These are phyloP conservation scores for Diploscapter pachys DNA, from an alignment of 1,140 invertebrate genomes.

Conservation along the genomic window DNA sequence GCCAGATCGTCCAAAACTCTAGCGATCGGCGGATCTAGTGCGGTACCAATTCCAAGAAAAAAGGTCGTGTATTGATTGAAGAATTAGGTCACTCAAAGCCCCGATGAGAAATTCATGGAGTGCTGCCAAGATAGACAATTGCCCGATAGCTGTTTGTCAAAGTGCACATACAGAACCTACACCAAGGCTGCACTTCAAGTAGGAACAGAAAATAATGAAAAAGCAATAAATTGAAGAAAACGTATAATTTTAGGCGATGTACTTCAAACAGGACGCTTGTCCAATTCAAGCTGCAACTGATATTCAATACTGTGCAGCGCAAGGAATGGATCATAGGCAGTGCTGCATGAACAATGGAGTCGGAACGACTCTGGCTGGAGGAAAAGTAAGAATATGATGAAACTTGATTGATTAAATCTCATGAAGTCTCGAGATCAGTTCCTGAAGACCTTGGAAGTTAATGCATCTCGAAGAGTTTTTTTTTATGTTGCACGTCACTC, in stretches of 20 bases:
- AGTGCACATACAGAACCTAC: slow-evolving; percentile 44
- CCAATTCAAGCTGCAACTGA: slow-evolving; percentile 48
- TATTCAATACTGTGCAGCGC: slow-evolving; percentile 51
- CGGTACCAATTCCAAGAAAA: neutral
- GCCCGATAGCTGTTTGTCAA: slow-evolving; percentile 44
- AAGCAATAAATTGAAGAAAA: neutral
- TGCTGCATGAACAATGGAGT: slow-evolving; percentile 39
- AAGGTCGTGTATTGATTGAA: neutral
- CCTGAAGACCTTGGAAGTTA: no score
- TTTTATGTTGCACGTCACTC: no score
- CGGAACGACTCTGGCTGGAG: slow-evolving; percentile 31
- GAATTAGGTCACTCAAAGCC: slow-evolving; percentile 2
- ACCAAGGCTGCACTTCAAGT: slow-evolving; percentile 42
- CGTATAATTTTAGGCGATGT: slow-evolving; percentile 31
- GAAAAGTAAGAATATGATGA: slow-evolving; percentile 1
- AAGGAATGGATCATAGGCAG: slow-evolving; percentile 32
- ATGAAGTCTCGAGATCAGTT: no score
- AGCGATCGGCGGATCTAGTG: neutral
- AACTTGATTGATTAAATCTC: no score
- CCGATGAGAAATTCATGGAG: slow-evolving; percentile 47
- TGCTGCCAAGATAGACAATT: slow-evolving; percentile 48
- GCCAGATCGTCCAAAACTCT: slow-evolving; percentile 33
- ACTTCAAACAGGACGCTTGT: slow-evolving; percentile 42
- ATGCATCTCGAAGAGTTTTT: no score
- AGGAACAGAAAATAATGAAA: neutral